These are phyloP conservation scores for Brachyhypopomus gauderio DNA, from an alignment of 2,113 vertebrate species.

Conservation along the genomic window DNA sequence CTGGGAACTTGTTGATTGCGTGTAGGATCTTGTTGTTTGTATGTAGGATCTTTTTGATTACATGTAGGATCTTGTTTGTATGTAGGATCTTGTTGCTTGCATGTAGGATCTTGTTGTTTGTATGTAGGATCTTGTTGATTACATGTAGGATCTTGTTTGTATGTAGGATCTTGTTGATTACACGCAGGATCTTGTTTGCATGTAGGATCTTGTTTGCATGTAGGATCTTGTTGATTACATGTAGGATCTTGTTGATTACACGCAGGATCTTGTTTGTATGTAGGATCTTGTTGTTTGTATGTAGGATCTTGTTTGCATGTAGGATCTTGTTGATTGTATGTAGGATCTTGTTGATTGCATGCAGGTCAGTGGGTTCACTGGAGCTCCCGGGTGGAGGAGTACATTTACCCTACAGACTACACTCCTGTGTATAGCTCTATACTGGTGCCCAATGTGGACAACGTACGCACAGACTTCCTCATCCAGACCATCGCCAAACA, in stretches of 20 bases:
- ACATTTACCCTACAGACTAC: constrained; percentile 80
- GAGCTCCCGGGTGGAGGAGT: constrained; percentile 82
- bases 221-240: too few species aligned
- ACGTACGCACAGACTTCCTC: constrained; percentile 89
- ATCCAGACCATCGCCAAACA: constrained; percentile 91
- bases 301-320: too few species aligned
- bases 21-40: too few species aligned
- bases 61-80: too few species aligned
- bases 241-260: not conserved
- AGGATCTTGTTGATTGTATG: too few species aligned
- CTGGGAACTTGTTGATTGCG: too few species aligned
- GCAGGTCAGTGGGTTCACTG: constrained; percentile 91
- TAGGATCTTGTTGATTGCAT: not conserved
- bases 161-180: too few species aligned
- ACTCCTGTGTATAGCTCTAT: constrained; percentile 89
- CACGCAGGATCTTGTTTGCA: not conserved
- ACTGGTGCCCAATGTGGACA: constrained; percentile 95
- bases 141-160: constrained; percentile 77
- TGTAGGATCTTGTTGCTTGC: too few species aligned
- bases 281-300: not conserved
- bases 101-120: too few species aligned
- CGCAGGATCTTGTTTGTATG: constrained; percentile 66
- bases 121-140: not conserved
- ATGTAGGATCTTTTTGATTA: not conserved
- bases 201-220: constrained; percentile 77